Evolutionary conservation across 1,140 invertebrate genomes (phyloP), one percentile per base, ranked within the genome.

Genomic region (Aradophagus sp.): DNA sequence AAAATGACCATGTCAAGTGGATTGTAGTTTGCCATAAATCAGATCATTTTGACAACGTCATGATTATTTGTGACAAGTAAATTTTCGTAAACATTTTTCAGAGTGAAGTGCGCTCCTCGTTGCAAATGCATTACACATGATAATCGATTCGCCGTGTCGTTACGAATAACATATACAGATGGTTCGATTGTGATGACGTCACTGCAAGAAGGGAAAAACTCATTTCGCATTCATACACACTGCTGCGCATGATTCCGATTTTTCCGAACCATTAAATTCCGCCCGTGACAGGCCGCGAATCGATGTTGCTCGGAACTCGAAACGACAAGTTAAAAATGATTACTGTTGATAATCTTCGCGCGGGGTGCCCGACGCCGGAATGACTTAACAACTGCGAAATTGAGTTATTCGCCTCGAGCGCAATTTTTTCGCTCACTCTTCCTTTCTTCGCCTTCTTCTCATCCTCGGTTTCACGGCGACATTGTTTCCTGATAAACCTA

Each of bases 181-280:
- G 70, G 70, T 36, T 45, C 58, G 36, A 63, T 53, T 41, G 53
- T 55, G 72, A 80, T 82, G 81, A 80, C 77, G 79, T 80, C 76
- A 81, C 63, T 52, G 52, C 61, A 69, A 65, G 71, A 47, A 76
- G 62, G 66, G 74, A 77, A 77, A 80, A 77, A 76, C 78, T 83
- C 77, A 81, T 85, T 84, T 82, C 52, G 71, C 80, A 85, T 85
- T 85, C 84, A 82, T 83, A 74, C 74, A 69, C 48, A 69, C 62
- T 70, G 15, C 55, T 69, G 68, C 70, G 73, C 77, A 83, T 83
- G 82, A 80, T 76, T 83, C 75, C 73, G 80, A 82, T 83, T 81
- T 84, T 85, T 85, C 82, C 82, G 45, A 77, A 68, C 83, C 83
- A 85, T 85, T 85, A 84, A 84, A 48, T 68, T 55, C 44, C 35